These are phyloP conservation scores for Sialis lutaria DNA, from an alignment of 2,888 invertebrate genomes.

Conservation along the genomic window DNA sequence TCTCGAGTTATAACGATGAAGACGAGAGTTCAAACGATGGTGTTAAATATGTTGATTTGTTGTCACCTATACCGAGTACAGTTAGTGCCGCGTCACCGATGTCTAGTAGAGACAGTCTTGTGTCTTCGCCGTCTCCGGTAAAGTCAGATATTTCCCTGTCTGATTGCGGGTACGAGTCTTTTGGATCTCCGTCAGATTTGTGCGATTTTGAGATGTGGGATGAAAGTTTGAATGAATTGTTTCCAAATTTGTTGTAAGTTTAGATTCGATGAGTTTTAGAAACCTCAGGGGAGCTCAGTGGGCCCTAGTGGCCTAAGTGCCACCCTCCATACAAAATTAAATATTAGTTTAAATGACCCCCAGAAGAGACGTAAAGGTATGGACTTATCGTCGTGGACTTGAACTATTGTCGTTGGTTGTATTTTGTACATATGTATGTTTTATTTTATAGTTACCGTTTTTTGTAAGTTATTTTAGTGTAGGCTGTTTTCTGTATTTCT, in stretches of 20 bases:
- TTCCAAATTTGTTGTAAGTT: constrained; percentile 43
- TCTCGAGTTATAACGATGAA: constrained; percentile 15
- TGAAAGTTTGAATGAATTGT: constrained; percentile 58
- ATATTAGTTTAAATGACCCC: no score
- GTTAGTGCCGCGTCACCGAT: constrained; percentile 1
- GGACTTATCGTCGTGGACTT: no score
- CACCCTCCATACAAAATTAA: no score
- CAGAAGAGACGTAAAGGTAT: no score
- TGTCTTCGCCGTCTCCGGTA: constrained; percentile 4
- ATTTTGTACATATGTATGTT: no score
- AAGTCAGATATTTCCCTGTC: constrained; percentile 19
- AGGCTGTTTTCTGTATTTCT: no score
- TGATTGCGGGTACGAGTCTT: constrained; percentile 50
- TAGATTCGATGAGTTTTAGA: no score
- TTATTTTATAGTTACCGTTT: no score
- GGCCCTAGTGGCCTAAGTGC: no score
- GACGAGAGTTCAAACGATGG: constrained; percentile 10
- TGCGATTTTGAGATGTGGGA: constrained; percentile 42
- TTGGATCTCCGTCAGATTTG: constrained; percentile 32
- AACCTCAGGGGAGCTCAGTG: no score
- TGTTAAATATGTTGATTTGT: constrained; percentile 10
- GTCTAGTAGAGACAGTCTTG: constrained; percentile 4
- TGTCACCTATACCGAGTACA: constrained; percentile 10
- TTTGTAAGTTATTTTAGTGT: no score
- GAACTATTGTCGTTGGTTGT: no score